Conservation (phyloP, 2,113 vertebrate species). For the Spermophilus dauricus region DNA sequence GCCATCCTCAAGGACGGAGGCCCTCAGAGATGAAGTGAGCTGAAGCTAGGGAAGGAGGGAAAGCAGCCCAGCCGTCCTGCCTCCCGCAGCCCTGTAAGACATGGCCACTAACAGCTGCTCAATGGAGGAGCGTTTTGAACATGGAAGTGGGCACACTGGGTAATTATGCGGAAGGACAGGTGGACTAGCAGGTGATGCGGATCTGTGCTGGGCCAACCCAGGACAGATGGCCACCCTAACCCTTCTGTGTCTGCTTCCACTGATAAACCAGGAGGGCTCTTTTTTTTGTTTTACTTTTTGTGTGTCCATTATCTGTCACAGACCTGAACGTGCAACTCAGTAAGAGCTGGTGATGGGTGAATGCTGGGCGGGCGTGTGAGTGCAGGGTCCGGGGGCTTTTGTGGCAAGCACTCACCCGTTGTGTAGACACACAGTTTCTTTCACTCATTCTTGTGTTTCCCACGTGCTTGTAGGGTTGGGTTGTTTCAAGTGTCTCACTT, state of each 20-base stretch:
- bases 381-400: no score
- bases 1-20: not conserved
- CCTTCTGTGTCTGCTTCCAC: no score
- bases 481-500: no score
- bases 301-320: not conserved
- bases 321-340: not conserved
- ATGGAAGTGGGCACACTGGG: not conserved
- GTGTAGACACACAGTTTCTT: no score
- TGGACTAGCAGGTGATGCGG: not conserved
- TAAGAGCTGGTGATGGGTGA: no score
- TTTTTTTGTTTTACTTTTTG: not conserved
- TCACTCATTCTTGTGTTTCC: no score
- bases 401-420: no score
- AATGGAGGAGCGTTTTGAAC: rapidly evolving
- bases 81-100: not conserved
- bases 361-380: no score
- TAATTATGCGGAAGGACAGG: not conserved
- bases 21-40: no score
- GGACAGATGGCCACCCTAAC: no score
- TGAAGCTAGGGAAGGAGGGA: not conserved
- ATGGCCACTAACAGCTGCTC: no score
- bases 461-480: no score
- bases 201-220: not conserved
- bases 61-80: not conserved
- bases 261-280: not conserved